phyloP scores from a whole-genome alignment of 2,797 vertebrate species.

The Chelon auratus region DNA sequence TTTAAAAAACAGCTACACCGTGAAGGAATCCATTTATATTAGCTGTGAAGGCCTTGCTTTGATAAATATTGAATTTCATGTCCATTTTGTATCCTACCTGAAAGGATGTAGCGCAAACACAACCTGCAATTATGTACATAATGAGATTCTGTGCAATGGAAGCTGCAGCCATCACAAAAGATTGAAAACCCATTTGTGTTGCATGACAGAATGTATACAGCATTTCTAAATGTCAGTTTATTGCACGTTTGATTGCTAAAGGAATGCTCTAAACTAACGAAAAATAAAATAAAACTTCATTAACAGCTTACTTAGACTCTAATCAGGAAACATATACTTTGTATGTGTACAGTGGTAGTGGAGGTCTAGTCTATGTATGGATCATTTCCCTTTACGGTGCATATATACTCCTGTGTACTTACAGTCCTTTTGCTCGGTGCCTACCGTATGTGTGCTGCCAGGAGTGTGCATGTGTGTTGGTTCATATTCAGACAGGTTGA shows the following conservation, averaged over 20 bases:
- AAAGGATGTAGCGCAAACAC: neutral
- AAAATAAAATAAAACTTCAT: neutral
- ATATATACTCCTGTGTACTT: neutral
- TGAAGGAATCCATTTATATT: conserved; percentile 1
- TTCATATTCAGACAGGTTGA: conserved; percentile 73
- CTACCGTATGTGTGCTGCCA: conserved; percentile 1
- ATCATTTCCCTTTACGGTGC: conserved; percentile 9
- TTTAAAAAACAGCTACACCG: no score
- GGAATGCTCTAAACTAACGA: neutral
- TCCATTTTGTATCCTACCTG: conserved; percentile 14
- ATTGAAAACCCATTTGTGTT: neutral
- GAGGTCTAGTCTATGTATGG: neutral
- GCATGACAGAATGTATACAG: neutral
- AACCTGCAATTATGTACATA: conserved; percentile 13
- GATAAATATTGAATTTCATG: conserved; percentile 15
- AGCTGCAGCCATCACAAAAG: neutral
- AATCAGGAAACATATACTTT: neutral
- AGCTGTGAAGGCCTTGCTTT: conserved; percentile 1
- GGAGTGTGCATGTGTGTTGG: conserved; percentile 24
- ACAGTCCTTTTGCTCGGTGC: neutral
- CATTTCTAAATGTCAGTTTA: neutral
- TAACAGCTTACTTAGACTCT: neutral
- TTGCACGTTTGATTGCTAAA: neutral
- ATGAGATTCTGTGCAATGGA: conserved; percentile 11
- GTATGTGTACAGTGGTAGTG: neutral